Evolutionary conservation across 2,113 vertebrate species (phyloP), one percentile per base, ranked within the genome.

Genomic region (Xyrauchen texanus): DNA sequence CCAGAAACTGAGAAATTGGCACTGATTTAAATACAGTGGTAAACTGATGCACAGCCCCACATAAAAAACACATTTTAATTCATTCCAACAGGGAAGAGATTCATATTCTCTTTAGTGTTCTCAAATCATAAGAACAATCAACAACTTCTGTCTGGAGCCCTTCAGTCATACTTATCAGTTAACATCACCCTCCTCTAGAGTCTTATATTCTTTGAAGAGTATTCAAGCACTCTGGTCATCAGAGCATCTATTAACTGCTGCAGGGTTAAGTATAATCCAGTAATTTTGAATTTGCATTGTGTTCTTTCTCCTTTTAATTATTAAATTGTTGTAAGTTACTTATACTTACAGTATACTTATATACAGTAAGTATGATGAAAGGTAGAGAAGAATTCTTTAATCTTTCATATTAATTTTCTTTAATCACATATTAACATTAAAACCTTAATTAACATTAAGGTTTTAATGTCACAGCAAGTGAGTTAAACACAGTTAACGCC

Each of bases 151-250:
- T 68, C 16, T 61, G 55, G 5, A 60, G 46, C 65, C 34, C 55
- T 61, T 78, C 53, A 78, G 45, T 45, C 45, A 61, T 68, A 78
- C 76, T 61, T 68, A 61, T 77, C 76, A 67, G 52, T 77, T 77
- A 70, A n/a, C 61, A 79, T 70, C 61, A 8, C 58, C 70, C 13
- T 45, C 49, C 13, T 8, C 47, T 45, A 64, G 60, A 10, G 52
- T 55, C 61, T 76, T 46, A 65, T 65, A 65, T 76, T 49, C 78
- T 65, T 61, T 7, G 9, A 15, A 62, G 77, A 64, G 4, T 8
- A 79, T 64, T 55, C 11, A 65, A 53, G 6, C 49, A 0, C n/a
- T 7, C 62, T 65, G 68, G 77, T 62, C 61, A 79, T 64, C 68
- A 47, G 15, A 47, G 51, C 11, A 47, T 70, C 57, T 69, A 60